These are phyloP conservation scores for Ganaspis sp. DNA, from an alignment of 1,140 invertebrate species.

Conservation along the genomic window DNA sequence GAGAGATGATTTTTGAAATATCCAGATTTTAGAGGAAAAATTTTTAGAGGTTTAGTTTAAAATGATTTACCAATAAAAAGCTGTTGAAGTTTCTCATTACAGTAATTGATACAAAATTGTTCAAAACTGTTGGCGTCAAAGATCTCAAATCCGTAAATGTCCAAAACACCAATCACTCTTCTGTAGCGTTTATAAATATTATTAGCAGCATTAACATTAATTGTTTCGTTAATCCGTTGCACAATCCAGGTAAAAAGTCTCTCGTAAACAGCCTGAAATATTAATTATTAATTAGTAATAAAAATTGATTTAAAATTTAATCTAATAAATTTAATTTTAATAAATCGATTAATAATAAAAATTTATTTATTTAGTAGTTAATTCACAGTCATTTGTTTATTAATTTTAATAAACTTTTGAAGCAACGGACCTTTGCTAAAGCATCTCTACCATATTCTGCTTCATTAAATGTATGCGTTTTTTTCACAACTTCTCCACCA, in stretches of 20 bases:
- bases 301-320: no score
- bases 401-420: no score
- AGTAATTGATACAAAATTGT: constrained; percentile 97
- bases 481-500: constrained; percentile 95
- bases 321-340: no score
- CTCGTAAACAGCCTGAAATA: constrained; percentile 89
- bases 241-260: constrained; percentile 96
- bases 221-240: constrained; percentile 90
- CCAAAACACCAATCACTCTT: constrained; percentile 95
- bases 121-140: constrained; percentile 97
- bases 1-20: no score
- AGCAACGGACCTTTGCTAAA: constrained; percentile 86
- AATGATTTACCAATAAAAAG: constrained; percentile 89
- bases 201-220: constrained; percentile 78
- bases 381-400: no score
- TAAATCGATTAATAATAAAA: no score
- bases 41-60: no score
- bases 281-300: constrained; percentile 29
- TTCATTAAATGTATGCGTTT: constrained; percentile 89
- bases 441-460: constrained; percentile 95
- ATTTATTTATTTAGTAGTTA: no score
- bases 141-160: constrained; percentile 99
- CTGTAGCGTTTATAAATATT: constrained; percentile 79
- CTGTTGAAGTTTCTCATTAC: constrained; percentile 97
- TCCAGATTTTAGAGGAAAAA: no score